Evolutionary conservation across 2,113 vertebrate species (phyloP).

Genomic region (Gila orcuttii): DNA sequence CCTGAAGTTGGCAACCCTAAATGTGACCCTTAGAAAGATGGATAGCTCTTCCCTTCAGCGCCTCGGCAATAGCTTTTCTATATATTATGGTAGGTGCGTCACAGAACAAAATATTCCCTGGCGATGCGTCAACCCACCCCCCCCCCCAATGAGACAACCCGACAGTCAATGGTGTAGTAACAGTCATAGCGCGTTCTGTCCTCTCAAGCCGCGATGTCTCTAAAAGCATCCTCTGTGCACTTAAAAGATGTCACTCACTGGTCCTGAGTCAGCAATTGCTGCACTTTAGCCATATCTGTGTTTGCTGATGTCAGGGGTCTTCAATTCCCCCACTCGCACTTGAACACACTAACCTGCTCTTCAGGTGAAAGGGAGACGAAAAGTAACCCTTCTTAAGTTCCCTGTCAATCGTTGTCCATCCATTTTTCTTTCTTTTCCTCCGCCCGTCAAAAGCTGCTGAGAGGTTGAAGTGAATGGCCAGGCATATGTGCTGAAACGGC

Average conservation of each 20-base stretch:
- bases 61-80: slow-evolving; percentile 1
- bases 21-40: background rate
- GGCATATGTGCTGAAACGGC: background rate
- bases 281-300: slow-evolving; percentile 39
- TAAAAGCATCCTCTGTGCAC: slow-evolving; percentile 43
- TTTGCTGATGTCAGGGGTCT: slow-evolving; percentile 48
- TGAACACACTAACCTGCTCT: slow-evolving; percentile 25
- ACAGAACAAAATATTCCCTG: slow-evolving; percentile 17
- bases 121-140: too few relatives aligned
- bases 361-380: slow-evolving; percentile 7
- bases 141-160: background rate
- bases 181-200: background rate
- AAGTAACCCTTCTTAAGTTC: background rate
- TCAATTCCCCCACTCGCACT: slow-evolving; percentile 27
- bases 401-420: background rate
- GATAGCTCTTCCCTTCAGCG: background rate
- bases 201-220: slow-evolving; percentile 3
- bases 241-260: slow-evolving; percentile 42
- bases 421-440: slow-evolving; percentile 1
- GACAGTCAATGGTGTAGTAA: background rate
- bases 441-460: background rate
- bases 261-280: slow-evolving; percentile 49
- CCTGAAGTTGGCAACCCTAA: background rate
- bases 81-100: slow-evolving; percentile 26
- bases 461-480: background rate